Conservation (phyloP, 1,140 invertebrate species). For the Oreohelix idahoensis region DNA sequence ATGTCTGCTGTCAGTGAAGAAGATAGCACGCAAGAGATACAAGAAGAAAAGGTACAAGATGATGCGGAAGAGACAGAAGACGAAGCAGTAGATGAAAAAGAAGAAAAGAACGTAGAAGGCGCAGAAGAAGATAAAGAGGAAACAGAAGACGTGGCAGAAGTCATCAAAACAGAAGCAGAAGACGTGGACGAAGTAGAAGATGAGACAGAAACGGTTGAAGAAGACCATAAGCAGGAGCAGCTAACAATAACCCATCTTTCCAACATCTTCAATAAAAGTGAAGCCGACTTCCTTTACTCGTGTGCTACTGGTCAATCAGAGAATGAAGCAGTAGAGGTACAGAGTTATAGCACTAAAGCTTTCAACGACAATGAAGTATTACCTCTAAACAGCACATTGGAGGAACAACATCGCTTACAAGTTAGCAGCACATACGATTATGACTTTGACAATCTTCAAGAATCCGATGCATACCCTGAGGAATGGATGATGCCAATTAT, state of each 20-base stretch:
- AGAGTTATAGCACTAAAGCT: no score
- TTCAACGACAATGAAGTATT: no score
- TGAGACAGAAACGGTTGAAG: not conserved
- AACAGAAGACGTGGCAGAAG: not conserved
- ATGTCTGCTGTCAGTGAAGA: not conserved
- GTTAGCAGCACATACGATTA: not conserved
- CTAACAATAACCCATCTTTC: not conserved
- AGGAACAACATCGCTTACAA: not conserved
- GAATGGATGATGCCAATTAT: slow-evolving; percentile 7
- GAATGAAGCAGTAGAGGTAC: not conserved
- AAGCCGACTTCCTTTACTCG: not conserved
- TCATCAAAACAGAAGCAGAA: not conserved
- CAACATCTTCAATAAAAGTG: not conserved
- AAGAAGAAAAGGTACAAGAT: not conserved
- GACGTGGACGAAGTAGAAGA: not conserved
- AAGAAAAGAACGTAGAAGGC: not conserved
- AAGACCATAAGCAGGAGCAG: not conserved
- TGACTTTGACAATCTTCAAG: not conserved
- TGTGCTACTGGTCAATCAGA: not conserved
- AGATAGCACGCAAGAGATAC: not conserved
- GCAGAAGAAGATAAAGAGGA: not conserved
- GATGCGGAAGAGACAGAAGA: not conserved
- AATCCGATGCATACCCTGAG: slow-evolving; percentile 1
- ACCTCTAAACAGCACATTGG: no score
- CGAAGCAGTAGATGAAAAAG: not conserved